phyloP scores from a whole-genome alignment of 2,797 vertebrate genomes.

The Notolabrus celidotus region DNA sequence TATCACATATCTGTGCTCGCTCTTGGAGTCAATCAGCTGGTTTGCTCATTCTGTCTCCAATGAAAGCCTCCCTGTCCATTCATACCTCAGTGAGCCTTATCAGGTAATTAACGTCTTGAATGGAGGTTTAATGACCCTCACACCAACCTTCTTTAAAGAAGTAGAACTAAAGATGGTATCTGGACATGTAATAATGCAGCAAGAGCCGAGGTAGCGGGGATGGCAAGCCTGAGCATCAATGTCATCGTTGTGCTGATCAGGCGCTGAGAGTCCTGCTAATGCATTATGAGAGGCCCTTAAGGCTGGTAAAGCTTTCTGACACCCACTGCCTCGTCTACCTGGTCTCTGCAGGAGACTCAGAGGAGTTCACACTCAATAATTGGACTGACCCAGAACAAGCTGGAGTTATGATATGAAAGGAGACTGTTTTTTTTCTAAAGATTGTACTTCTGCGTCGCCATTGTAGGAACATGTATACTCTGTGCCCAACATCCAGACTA shows the following conservation, averaged over 20 bases:
- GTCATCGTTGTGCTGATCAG: constrained; percentile 75
- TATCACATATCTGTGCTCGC: constrained; percentile 45
- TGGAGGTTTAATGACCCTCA: constrained; percentile 81
- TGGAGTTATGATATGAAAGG: constrained; percentile 19
- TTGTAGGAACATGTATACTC: too few relatives aligned
- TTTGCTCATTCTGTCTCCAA: constrained; percentile 48
- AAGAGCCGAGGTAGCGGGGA: constrained; percentile 46
- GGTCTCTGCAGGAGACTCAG: constrained; percentile 36
- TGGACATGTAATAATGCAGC: constrained; percentile 68
- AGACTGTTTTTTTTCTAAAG: too few relatives aligned
- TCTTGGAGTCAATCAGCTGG: constrained; percentile 42
- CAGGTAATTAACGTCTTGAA: constrained; percentile 82
- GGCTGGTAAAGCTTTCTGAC: constrained; percentile 57
- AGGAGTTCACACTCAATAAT: constrained; percentile 42
- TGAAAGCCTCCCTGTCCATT: constrained; percentile 67
- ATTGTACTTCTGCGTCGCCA: too few relatives aligned
- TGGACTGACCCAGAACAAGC: constrained; percentile 40
- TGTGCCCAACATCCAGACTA: too few relatives aligned
- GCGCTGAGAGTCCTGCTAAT: constrained; percentile 58
- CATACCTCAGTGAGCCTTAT: constrained; percentile 76
- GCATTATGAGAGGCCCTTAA: constrained; percentile 68
- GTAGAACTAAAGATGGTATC: constrained; percentile 85
- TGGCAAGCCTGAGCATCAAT: constrained; percentile 67
- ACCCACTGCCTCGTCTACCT: constrained; percentile 50
- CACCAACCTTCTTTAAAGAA: constrained; percentile 82